Conservation (phyloP, 2,888 invertebrate species). For the Tanytarsus gracilentus region DNA sequence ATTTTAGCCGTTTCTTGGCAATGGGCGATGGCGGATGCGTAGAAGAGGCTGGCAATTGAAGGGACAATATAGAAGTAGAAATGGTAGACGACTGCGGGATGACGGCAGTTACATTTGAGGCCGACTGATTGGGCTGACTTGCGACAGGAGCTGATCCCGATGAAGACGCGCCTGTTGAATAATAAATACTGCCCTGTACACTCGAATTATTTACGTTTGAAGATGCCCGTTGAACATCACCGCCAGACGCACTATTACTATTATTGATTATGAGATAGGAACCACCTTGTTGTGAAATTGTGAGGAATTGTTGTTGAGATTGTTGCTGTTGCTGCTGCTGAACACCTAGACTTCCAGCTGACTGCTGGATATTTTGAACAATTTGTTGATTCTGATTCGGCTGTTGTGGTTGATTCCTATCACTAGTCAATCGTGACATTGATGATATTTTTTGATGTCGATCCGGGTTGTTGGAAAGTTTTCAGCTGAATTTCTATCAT, state of each 20-base stretch:
- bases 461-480: not conserved
- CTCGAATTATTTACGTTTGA: slow-evolving; percentile 29
- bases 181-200: slow-evolving; percentile 23
- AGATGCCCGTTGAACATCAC: slow-evolving; percentile 32
- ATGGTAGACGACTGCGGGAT: slow-evolving; percentile 26
- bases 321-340: slow-evolving; percentile 1
- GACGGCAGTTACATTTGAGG: slow-evolving; percentile 29
- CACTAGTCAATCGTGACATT: slow-evolving; percentile 30
- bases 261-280: slow-evolving; percentile 31
- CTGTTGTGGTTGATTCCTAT: slow-evolving; percentile 17
- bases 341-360: not conserved
- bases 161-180: slow-evolving; percentile 28
- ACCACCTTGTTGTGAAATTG: not conserved
- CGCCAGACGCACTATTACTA: not conserved
- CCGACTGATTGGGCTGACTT: slow-evolving; percentile 31
- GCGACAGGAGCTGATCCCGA: slow-evolving; percentile 35
- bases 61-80: not conserved
- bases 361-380: slow-evolving; percentile 15
- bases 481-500: not conserved
- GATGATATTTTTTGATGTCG: slow-evolving; percentile 30
- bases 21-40: slow-evolving; percentile 38
- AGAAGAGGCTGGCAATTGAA: slow-evolving; percentile 27
- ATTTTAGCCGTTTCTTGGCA: slow-evolving; percentile 44
- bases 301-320: not conserved
- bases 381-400: slow-evolving; percentile 19